Evolutionary conservation across 2,113 vertebrate genomes (phyloP).

Genomic region (Calonectris borealis): DNA sequence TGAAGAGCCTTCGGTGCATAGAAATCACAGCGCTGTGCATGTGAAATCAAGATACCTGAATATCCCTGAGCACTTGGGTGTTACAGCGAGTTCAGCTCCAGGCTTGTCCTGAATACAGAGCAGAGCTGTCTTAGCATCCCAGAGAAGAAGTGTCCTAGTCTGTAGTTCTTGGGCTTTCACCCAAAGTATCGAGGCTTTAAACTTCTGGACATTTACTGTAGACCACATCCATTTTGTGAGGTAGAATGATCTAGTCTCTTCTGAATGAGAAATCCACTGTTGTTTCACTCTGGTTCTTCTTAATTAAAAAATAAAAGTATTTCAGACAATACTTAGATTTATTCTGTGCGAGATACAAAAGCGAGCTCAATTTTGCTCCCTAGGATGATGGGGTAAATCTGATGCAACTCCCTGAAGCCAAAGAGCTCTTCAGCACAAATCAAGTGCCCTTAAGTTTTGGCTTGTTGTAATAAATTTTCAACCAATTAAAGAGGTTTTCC

Average conservation of each 20-base stretch:
- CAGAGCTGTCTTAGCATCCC: background rate
- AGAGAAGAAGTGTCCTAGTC: background rate
- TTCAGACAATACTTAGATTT: background rate
- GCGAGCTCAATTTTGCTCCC: background rate
- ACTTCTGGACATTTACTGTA: background rate
- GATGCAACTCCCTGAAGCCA: background rate
- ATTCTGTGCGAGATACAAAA: background rate
- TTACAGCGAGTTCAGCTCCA: background rate
- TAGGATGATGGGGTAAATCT: background rate
- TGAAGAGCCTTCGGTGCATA: background rate
- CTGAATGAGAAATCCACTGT: background rate
- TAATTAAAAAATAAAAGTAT: constrained; percentile 1
- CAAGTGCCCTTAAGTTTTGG: background rate
- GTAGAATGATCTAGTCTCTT: background rate
- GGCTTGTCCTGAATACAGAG: background rate
- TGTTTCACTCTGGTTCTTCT: background rate
- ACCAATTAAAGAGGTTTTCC: background rate
- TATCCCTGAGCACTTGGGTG: background rate
- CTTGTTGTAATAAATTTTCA: constrained; percentile 6
- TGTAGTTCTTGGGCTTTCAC: background rate
- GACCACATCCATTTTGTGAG: background rate
- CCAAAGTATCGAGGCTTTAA: background rate
- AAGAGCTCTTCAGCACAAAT: constrained; percentile 26
- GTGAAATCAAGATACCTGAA: constrained; percentile 14
- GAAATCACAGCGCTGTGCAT: background rate